Percentiles rank a stretch among this genome's conserved stretches.
Conservation (phyloP, 2,888 invertebrate genomes). For the Euspilapteryx auroguttella region DNA sequence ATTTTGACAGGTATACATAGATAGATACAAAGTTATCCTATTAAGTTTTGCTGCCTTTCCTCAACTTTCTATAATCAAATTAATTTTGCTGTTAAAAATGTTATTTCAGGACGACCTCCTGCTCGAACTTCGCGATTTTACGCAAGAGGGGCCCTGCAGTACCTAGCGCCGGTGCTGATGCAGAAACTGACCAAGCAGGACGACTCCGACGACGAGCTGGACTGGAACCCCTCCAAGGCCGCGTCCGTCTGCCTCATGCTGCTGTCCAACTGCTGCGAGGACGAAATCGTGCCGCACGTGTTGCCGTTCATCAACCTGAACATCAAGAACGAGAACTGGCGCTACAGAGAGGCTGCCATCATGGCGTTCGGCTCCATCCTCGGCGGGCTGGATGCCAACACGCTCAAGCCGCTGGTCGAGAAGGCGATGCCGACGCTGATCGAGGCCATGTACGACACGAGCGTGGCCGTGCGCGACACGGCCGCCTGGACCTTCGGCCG, state of each 20-base stretch:
- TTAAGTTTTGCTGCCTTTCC: no score
- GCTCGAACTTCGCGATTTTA: conserved; percentile 92
- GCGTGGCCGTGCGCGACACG: conserved; percentile 94
- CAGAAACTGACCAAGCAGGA: conserved; percentile 95
- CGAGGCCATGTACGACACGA: conserved; percentile 89
- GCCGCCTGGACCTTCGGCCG: conserved; percentile 98
- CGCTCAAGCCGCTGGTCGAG: conserved; percentile 90
- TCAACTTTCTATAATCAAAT: no score
- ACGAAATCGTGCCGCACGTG: conserved; percentile 93
- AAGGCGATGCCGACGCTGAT: conserved; percentile 97
- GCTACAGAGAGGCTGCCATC: conserved; percentile 91
- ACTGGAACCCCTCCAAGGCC: conserved; percentile 99
- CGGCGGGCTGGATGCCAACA: conserved; percentile 86
- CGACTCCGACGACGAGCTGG: conserved; percentile 97
- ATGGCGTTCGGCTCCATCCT: conserved; percentile 97
- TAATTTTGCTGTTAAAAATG: no score
- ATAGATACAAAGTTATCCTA: no score
- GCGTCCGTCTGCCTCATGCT: conserved; percentile 99
- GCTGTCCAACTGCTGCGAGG: conserved; percentile 95
- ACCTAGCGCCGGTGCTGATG: conserved; percentile 91
- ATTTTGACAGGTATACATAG: no score
- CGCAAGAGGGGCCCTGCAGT: conserved; percentile 97
- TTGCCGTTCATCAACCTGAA: conserved; percentile 95
- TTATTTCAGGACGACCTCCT: conserved; percentile 92
- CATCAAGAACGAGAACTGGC: conserved; percentile 92